Conservation (phyloP, 2,888 invertebrate genomes). For the Oxycera nigricornis region DNA sequence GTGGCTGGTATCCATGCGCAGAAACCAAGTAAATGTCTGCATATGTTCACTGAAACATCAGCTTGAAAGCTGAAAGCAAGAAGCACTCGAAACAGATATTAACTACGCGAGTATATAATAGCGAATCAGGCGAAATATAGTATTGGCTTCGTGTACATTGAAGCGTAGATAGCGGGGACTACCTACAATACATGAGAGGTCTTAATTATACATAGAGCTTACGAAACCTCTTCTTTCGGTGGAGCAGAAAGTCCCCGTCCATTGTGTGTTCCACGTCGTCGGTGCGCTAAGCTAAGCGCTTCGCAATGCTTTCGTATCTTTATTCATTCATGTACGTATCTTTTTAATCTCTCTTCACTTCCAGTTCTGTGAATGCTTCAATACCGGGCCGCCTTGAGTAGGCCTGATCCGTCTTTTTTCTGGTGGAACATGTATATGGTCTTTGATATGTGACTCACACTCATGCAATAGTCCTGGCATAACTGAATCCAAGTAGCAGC, state of each 20-base stretch:
- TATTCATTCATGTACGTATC: neutral
- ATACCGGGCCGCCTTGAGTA: neutral
- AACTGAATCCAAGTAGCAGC: neutral
- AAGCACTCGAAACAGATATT: neutral
- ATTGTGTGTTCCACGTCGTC: neutral
- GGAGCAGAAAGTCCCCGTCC: neutral
- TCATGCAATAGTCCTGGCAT: neutral
- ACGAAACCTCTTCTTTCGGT: neutral
- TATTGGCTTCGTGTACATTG: neutral
- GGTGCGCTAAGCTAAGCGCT: neutral
- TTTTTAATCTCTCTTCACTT: neutral
- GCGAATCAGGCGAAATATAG: neutral
- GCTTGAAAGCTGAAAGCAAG: neutral
- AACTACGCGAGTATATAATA: neutral
- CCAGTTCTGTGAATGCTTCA: neutral
- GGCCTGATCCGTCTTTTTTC: neutral
- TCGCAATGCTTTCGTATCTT: too few species aligned
- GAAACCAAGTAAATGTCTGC: slow-evolving; percentile 9
- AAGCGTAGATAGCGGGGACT: neutral
- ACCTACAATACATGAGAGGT: neutral
- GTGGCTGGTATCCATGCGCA: slow-evolving; percentile 18
- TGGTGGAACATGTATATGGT: neutral
- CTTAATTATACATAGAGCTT: neutral
- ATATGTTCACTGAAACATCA: slow-evolving; percentile 8
- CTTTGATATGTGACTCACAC: neutral